These are phyloP conservation scores for Meloidogyne floridensis DNA, from an alignment of 1,140 invertebrate genomes.

Conservation along the genomic window DNA sequence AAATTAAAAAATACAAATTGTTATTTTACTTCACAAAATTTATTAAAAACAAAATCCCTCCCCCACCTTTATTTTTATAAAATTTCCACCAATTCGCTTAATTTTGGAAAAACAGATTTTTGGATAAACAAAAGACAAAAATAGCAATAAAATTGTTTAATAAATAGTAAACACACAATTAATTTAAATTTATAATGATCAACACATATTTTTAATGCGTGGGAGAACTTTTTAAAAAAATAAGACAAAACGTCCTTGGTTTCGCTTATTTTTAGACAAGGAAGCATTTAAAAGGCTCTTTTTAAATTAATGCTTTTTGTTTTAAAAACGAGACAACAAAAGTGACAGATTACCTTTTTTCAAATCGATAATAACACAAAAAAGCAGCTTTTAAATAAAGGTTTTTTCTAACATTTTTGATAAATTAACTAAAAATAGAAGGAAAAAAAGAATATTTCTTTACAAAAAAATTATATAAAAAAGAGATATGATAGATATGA, in stretches of 20 bases:
- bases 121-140: neutral
- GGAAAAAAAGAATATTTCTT: neutral
- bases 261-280: neutral
- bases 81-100: neutral
- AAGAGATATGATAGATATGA: neutral
- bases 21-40: neutral
- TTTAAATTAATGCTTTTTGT: neutral
- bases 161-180: neutral
- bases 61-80: neutral
- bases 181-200: neutral
- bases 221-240: neutral
- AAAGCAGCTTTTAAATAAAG: neutral
- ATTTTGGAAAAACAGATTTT: neutral
- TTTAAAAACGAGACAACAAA: neutral
- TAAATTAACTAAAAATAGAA: constrained; percentile 5
- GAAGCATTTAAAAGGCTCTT: neutral
- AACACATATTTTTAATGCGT: neutral
- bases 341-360: neutral
- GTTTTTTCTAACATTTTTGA: neutral
- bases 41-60: neutral
- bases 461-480: neutral
- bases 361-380: neutral
- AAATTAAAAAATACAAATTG: neutral
- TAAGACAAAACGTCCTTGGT: neutral
- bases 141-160: neutral